Conservation (phyloP, 2,888 invertebrate species). For the Melinaea marsaeus region DNA sequence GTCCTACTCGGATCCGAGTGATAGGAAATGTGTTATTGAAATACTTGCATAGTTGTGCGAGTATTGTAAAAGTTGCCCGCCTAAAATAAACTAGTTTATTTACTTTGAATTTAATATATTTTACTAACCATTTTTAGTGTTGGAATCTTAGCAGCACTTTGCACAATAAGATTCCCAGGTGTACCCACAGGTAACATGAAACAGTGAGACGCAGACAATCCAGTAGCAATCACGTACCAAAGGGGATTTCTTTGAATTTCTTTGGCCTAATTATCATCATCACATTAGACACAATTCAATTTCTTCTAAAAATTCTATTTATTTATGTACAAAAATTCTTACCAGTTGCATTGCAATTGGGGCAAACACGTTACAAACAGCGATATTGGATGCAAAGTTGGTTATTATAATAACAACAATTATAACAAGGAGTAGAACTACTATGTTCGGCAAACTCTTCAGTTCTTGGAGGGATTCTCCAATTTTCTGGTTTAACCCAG, state of each 20-base stretch:
- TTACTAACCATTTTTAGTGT: conserved; percentile 56
- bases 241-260: conserved; percentile 50
- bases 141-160: conserved; percentile 59
- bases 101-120: background rate
- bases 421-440: conserved; percentile 46
- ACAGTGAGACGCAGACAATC: conserved; percentile 52
- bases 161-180: conserved; percentile 75
- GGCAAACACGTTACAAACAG: conserved; percentile 55
- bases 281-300: background rate
- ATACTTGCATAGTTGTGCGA: too few species aligned
- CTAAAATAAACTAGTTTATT: background rate
- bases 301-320: background rate
- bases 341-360: conserved; percentile 64
- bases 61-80: too few species aligned
- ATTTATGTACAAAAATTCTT: conserved; percentile 27
- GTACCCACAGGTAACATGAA: conserved; percentile 77
- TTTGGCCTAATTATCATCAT: conserved; percentile 43
- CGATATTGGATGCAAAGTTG: conserved; percentile 66
- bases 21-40: too few species aligned
- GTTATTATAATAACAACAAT: conserved; percentile 50
- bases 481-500: conserved; percentile 50
- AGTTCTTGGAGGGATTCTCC: conserved; percentile 43
- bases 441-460: conserved; percentile 37
- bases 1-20: too few species aligned
- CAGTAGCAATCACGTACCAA: conserved; percentile 50